Evolutionary conservation across 2,113 vertebrate species (phyloP).

Genomic region (Noturus placidus): DNA sequence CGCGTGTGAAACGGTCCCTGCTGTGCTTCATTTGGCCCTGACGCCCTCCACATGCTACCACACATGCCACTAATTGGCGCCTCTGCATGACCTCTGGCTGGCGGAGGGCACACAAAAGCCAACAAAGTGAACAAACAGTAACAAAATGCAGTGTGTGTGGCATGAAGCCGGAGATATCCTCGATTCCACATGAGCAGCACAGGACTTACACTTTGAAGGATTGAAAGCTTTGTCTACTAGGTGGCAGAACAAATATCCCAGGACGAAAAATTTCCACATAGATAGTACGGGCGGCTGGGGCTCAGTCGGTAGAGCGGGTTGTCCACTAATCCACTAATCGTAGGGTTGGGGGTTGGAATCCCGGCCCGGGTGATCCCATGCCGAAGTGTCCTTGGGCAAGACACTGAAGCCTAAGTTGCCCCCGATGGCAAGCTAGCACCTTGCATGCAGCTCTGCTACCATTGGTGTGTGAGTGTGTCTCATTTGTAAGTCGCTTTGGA

Average conservation of each 20-base stretch:
- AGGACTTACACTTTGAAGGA: neutral
- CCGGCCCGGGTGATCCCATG: no score
- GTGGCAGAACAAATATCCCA: neutral
- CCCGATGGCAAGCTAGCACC: no score
- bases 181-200: neutral
- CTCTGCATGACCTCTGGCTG: slow-evolving; percentile 72
- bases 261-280: neutral
- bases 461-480: no score
- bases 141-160: neutral
- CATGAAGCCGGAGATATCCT: neutral
- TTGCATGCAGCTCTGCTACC: no score
- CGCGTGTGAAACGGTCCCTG: slow-evolving; percentile 68
- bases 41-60: slow-evolving; percentile 70
- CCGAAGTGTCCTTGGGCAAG: no score
- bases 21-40: slow-evolving; percentile 65
- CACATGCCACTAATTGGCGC: slow-evolving; percentile 80
- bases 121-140: slow-evolving; percentile 22
- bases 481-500: no score
- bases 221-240: neutral
- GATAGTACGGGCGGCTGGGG: no score
- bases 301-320: no score
- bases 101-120: slow-evolving; percentile 63
- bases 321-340: no score
- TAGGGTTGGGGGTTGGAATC: no score
- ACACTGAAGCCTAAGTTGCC: no score